phyloP scores from a whole-genome alignment of 1,140 invertebrate species.

The Mactra quadrangularis region DNA sequence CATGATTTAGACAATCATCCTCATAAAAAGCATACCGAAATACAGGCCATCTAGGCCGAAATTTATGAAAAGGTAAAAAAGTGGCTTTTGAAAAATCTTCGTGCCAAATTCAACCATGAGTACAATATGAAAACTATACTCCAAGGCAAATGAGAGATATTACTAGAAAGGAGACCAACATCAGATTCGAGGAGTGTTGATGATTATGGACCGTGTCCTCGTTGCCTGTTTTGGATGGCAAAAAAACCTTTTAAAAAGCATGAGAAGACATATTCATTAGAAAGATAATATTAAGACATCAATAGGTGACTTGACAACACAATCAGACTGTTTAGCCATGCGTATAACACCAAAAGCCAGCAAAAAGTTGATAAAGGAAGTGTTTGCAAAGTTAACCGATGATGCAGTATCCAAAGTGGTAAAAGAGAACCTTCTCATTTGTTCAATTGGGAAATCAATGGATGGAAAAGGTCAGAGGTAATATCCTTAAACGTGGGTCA shows the following conservation, averaged over 20 bases:
- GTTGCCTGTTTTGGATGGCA: conserved; percentile 32
- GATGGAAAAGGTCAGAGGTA: conserved; percentile 40
- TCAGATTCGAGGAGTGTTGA: background rate
- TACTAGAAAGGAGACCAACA: conserved; percentile 35
- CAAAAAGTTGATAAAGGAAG: conserved; percentile 37
- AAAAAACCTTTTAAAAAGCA: conserved; percentile 43
- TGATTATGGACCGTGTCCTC: conserved; percentile 51
- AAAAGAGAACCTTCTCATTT: conserved; percentile 5
- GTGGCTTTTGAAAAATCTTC: background rate
- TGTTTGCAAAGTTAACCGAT: conserved; percentile 9
- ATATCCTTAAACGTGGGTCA: conserved; percentile 24
- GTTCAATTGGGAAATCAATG: conserved; percentile 43
- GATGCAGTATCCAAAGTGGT: conserved; percentile 7
- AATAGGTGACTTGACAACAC: conserved; percentile 7
- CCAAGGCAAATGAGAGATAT: conserved; percentile 42
- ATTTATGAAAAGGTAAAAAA: background rate
- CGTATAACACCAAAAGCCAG: background rate
- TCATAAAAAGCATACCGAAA: background rate
- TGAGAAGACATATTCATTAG: conserved; percentile 36
- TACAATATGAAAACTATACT: conserved; percentile 39
- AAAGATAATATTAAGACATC: too few species aligned
- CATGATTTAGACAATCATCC: background rate
- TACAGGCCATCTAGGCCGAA: conserved; percentile 23
- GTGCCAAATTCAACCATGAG: conserved; percentile 45
- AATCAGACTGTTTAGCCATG: conserved; percentile 24